Conservation (phyloP, 1,140 invertebrate genomes). For the Drosophila biarmipes region DNA sequence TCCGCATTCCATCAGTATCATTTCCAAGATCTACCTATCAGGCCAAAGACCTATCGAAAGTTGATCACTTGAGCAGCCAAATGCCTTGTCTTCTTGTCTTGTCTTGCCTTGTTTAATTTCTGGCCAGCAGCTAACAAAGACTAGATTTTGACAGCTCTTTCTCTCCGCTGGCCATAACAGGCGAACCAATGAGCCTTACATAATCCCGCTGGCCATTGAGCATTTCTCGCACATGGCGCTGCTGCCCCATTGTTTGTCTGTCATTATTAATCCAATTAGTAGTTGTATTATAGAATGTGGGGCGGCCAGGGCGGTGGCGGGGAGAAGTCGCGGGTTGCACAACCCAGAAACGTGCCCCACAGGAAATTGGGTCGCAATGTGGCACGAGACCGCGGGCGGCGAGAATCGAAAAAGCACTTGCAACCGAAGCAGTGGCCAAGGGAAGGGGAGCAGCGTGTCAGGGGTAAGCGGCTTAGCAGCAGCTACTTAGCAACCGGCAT, state of each 20-base stretch:
- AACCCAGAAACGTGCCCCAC: constrained; percentile 55
- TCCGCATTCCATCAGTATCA: constrained; percentile 7
- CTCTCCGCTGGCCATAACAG: constrained; percentile 41
- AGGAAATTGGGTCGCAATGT: constrained; percentile 47
- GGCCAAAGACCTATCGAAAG: constrained; percentile 44
- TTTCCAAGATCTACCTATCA: constrained; percentile 6
- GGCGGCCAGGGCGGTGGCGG: neutral
- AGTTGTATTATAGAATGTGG: constrained; percentile 59
- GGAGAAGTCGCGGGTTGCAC: constrained; percentile 32
- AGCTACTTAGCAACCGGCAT: constrained; percentile 23
- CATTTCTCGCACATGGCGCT: constrained; percentile 54
- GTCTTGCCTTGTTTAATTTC: constrained; percentile 35
- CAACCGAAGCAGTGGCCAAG: constrained; percentile 1
- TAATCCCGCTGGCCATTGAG: constrained; percentile 58
- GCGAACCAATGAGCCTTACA: constrained; percentile 45
- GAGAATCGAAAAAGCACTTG: constrained; percentile 47
- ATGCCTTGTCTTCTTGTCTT: constrained; percentile 40
- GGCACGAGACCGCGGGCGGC: constrained; percentile 40
- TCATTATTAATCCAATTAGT: constrained; percentile 78
- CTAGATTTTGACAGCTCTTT: constrained; percentile 50
- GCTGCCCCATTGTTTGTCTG: constrained; percentile 68
- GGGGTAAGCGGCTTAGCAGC: constrained; percentile 43
- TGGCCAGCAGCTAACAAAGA: constrained; percentile 44
- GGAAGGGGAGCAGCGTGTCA: constrained; percentile 40
- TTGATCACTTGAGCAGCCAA: constrained; percentile 39